A percentile compares a stretch with the other conserved stretches of the same genome.
phyloP scores from a whole-genome alignment of 2,113 vertebrate species.

The Crotalus horridus region DNA sequence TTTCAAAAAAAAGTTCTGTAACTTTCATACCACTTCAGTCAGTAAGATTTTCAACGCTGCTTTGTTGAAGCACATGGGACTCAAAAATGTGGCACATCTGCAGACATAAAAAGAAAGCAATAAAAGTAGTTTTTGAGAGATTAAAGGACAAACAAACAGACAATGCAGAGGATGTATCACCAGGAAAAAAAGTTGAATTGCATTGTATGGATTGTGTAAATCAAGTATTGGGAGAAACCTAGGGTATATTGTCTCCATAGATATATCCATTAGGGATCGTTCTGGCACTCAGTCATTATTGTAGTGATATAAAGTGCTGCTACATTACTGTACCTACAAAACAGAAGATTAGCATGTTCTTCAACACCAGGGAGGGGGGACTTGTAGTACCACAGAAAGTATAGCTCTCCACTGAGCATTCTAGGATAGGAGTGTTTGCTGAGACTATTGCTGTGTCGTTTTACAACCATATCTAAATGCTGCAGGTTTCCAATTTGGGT shows the following conservation, averaged over 20 bases:
- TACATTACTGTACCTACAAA: not conserved
- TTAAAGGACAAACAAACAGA: not conserved
- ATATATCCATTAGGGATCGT: not conserved
- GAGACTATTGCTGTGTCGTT: not conserved
- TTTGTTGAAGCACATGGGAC: not conserved
- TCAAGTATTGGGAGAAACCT: not conserved
- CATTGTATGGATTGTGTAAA: not conserved
- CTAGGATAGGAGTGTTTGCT: not conserved
- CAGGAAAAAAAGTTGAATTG: not conserved
- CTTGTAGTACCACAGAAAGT: not conserved
- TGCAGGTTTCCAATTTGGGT: not conserved
- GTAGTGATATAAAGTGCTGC: not conserved
- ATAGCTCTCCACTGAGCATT: too few species aligned
- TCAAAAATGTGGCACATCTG: not conserved
- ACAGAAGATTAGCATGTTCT: not conserved
- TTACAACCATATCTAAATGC: not conserved
- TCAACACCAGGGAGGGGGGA: not conserved
- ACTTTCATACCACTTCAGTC: not conserved
- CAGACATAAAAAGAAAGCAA: not conserved
- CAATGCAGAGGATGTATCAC: not conserved
- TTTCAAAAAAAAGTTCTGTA: not conserved
- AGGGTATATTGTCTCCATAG: not conserved
- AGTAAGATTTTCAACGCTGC: not conserved
- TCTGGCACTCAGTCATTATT: not conserved
- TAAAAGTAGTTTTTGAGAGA: not conserved